Conservation (phyloP, 2,797 vertebrate species). For the Poeciliopsis presidionis region DNA sequence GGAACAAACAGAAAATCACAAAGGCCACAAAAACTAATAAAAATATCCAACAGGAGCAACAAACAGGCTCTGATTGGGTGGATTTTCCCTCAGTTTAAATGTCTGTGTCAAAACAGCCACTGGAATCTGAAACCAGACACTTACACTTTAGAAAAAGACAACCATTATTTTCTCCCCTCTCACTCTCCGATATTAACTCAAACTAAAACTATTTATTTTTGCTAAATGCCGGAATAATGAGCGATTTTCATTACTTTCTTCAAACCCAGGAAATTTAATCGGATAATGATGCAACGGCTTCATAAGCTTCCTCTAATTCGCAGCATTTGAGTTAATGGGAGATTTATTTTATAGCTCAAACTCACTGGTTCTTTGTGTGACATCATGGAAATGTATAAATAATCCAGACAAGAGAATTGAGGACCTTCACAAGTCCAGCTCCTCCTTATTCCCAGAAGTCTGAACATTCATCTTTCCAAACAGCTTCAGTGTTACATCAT, state of each 20-base stretch:
- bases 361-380: not conserved
- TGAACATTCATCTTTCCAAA: not conserved
- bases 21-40: conserved; percentile 42
- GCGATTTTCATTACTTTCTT: not conserved
- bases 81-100: not conserved
- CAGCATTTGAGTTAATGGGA: not conserved
- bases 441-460: not conserved
- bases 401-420: not conserved
- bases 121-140: not conserved
- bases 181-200: not conserved
- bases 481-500: not conserved
- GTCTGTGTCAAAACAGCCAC: not conserved
- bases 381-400: not conserved
- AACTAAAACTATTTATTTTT: not conserved
- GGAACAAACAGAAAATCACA: conserved; percentile 56
- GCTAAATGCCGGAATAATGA: not conserved
- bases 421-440: not conserved
- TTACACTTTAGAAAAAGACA: not conserved
- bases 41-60: not conserved
- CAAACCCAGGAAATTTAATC: not conserved
- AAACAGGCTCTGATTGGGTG: conserved; percentile 15
- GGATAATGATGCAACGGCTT: not conserved
- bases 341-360: not conserved
- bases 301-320: not conserved
- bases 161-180: not conserved